phyloP scores from a whole-genome alignment of 2,888 invertebrate species.

The Folsomia candida region DNA sequence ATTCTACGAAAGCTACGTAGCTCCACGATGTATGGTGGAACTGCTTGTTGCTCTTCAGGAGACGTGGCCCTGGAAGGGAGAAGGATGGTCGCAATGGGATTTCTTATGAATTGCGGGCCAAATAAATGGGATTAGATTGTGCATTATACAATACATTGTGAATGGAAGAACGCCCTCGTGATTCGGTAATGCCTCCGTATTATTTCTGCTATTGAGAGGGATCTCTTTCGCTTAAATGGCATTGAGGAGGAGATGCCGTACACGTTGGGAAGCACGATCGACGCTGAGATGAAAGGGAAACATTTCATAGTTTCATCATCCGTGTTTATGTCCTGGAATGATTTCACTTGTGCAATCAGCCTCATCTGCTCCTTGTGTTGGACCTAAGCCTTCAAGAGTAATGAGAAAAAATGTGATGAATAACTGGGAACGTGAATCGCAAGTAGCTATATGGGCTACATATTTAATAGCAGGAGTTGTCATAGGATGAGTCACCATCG shows the following conservation, averaged over 20 bases:
- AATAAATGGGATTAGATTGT: slow-evolving; percentile 21
- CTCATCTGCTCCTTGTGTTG: neutral
- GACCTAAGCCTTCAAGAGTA: neutral
- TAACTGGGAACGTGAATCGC: slow-evolving; percentile 9
- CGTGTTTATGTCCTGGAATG: slow-evolving; percentile 7
- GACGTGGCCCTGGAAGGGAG: neutral
- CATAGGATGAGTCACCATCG: slow-evolving; percentile 2
- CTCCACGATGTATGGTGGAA: neutral
- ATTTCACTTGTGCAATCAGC: neutral
- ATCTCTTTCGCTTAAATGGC: neutral
- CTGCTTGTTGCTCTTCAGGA: neutral
- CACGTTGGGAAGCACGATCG: no score
- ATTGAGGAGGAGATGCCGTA: neutral
- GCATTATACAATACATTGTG: slow-evolving; percentile 8
- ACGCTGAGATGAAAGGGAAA: neutral
- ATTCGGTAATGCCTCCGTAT: neutral
- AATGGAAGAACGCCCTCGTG: slow-evolving; percentile 4
- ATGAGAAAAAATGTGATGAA: slow-evolving; percentile 29
- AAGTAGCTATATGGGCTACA: no score
- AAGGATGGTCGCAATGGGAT: slow-evolving; percentile 17
- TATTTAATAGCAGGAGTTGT: no score
- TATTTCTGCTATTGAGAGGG: neutral
- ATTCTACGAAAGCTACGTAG: neutral
- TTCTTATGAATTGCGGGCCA: slow-evolving; percentile 18
- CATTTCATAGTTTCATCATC: neutral